Base-by-base conservation (phyloP, 2,113 vertebrate genomes). In the Clarias magur region DNA sequence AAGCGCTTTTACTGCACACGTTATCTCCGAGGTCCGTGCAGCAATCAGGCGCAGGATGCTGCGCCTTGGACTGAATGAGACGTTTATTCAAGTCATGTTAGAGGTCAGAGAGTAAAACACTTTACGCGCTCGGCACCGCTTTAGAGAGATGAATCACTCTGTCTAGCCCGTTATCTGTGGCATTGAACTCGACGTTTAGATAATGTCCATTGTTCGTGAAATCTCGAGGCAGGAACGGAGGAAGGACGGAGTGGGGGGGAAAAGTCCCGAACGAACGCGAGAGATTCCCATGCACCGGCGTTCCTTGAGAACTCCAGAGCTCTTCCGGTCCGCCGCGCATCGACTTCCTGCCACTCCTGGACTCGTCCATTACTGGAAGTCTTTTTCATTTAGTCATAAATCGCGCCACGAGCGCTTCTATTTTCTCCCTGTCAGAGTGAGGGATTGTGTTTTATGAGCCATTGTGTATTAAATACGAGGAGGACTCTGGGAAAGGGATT, bases 371-470 rank as follows among this genome's bases (percentile, higher is more conserved):
- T 97, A 96, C 97, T 95, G 95, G 93, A 94, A 94, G 84, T 88
- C 95, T 95, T 97, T 98, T 98, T 97, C 97, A 98, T 98, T 98
- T 97, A 97, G 97, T 96, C 96, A 98, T 98, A 98, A 99, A 98
- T 99, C 98, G 97, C 97, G 96, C 96, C 97, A 97, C 97, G 97
- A 97, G 97, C 97, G 96, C 96, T 96, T 98, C 97, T 97, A 99
- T 99, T 98, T 99, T 99, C 97, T 99, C 95, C 96, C 97, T 99
- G 98, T 98, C 98, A 99, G 97, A 96, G 97, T 98, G 98, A 99
- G 96, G 97, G 97, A 98, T 99, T 98, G 79, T 97, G 96, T 97
- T 97, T 98, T 98, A 98, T 99, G 98, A 98, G 97, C 97, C 97
- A 98, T 98, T 97, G 97, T 98, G 96, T 98, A 97, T 98, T 98